Percentiles rank a stretch among this genome's conserved stretches.
Conservation (phyloP, 2,113 vertebrate genomes). For the Atlantisia rogersi region DNA sequence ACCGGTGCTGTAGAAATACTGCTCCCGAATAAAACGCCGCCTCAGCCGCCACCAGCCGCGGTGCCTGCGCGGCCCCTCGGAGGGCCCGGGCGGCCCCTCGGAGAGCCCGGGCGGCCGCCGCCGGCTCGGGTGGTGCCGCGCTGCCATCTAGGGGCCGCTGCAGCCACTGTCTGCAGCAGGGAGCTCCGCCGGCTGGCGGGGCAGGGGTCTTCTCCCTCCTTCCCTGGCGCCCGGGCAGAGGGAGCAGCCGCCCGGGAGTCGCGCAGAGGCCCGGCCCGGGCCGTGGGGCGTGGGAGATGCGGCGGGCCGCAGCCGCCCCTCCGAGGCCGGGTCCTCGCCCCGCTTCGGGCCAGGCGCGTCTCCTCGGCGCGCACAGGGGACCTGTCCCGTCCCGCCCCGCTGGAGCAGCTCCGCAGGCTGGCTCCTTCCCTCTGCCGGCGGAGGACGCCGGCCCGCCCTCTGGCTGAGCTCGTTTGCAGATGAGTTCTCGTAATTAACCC, state of each 20-base stretch:
- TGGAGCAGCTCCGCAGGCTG: background rate
- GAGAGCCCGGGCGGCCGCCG: fast-evolving
- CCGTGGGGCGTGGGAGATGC: fast-evolving
- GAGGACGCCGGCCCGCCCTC: background rate
- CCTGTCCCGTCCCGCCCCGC: background rate
- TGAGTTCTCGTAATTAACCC: fast-evolving
- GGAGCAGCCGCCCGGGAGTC: too few relatives aligned
- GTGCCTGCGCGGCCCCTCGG: background rate
- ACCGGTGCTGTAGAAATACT: background rate
- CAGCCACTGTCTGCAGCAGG: fast-evolving
- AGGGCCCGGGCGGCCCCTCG: background rate
- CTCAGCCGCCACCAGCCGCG: background rate
- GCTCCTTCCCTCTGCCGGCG: background rate
- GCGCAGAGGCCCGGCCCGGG: background rate
- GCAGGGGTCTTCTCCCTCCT: fast-evolving
- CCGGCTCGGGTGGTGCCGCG: background rate
- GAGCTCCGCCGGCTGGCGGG: background rate
- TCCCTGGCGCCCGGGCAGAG: fast-evolving
- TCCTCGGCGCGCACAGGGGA: too few relatives aligned
- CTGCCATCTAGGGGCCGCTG: constrained; percentile 15
- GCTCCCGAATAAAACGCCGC: fast-evolving
- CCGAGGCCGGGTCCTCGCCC: background rate
- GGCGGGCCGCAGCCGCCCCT: too few relatives aligned
- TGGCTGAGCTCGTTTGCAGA: too few relatives aligned
- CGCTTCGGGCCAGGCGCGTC: background rate